Percentiles rank a stretch among this genome's conserved stretches.
phyloP scores from a whole-genome alignment of 2,113 vertebrate species.

The Heptranchias perlo region DNA sequence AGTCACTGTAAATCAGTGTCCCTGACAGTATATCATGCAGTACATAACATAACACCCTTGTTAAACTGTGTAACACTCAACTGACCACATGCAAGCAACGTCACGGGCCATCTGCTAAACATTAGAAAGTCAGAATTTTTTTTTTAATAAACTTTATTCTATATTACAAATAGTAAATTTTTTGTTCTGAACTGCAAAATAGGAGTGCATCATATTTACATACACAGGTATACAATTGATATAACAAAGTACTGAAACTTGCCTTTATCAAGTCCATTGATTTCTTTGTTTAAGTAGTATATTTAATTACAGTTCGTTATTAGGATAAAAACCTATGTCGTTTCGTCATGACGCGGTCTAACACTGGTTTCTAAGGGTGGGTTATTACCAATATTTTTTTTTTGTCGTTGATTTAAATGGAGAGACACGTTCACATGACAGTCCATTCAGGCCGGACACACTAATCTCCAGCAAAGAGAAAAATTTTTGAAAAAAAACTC shows the following conservation, averaged over 20 bases:
- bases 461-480: slow-evolving; percentile 54
- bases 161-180: slow-evolving; percentile 98
- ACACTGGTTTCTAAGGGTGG: slow-evolving; percentile 83
- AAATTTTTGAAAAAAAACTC: neutral
- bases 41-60: neutral
- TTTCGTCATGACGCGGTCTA: slow-evolving; percentile 63
- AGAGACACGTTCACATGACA: slow-evolving; percentile 53
- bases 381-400: neutral
- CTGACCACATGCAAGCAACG: neutral
- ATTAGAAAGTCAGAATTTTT: slow-evolving; percentile 51
- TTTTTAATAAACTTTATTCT: slow-evolving; percentile 99
- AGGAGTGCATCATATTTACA: slow-evolving; percentile 99
- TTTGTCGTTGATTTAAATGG: neutral
- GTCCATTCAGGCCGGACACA: slow-evolving; percentile 53
- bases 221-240: slow-evolving; percentile 99
- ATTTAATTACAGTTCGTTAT: slow-evolving; percentile 51
- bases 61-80: neutral
- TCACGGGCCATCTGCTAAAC: neutral
- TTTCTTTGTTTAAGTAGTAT: slow-evolving; percentile 58
- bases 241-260: slow-evolving; percentile 99
- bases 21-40: neutral
- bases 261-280: slow-evolving; percentile 81
- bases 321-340: slow-evolving; percentile 20
- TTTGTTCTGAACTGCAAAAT: slow-evolving; percentile 99
- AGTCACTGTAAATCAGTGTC: neutral